Evolutionary conservation across 92 coral and sea anemone species (phyloP), one percentile per base, ranked within the genome.

Genomic region (Ricordea florida): DNA sequence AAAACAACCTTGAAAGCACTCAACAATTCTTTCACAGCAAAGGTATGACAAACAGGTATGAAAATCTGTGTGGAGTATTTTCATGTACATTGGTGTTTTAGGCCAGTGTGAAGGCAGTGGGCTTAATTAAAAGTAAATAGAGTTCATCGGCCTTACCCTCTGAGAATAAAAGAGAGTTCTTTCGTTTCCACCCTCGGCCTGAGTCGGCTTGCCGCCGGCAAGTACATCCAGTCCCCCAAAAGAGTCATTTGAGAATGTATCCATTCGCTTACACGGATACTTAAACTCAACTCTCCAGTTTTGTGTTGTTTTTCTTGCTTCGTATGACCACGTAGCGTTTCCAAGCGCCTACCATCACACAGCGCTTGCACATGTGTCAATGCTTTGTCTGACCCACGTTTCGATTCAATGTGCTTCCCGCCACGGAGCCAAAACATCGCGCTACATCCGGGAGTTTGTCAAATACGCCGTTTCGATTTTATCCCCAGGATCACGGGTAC

Each of bases 381-480:
- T 55, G 17, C 77, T 53, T 55, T 70, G 29, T 70, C 28, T 52
- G 56, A 37, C 56, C 62, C 76, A 49, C 76, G 38, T 69, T 69
- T 69, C 53, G 49, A 69, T n/a, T n/a, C n/a, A 69, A 36, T 69
- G 77, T 27, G 30, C 77, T 53, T 70, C 77, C 65, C 77, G 63
- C 77, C 77, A 70, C 42, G 77, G 77, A 65, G 63, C 77, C 65
- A 69, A 35, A 55, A 69, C 77, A 70, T 70, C 37, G 25, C 51
- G 10, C 15, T 8, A 15, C 77, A 70, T 53, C 77, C 77, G 77
- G 77, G 77, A 35, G 77, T n/a, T n/a, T n/a, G n/a, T n/a, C n/a
- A n/a, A n/a, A n/a, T n/a, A n/a, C n/a, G n/a, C n/a, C n/a, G n/a
- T n/a, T n/a, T n/a, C n/a, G n/a, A n/a, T n/a, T n/a, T n/a, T n/a